Evolutionary conservation across 2,888 invertebrate species (phyloP), one percentile per base, ranked within the genome.

Genomic region (Tupiocoris notatus): DNA sequence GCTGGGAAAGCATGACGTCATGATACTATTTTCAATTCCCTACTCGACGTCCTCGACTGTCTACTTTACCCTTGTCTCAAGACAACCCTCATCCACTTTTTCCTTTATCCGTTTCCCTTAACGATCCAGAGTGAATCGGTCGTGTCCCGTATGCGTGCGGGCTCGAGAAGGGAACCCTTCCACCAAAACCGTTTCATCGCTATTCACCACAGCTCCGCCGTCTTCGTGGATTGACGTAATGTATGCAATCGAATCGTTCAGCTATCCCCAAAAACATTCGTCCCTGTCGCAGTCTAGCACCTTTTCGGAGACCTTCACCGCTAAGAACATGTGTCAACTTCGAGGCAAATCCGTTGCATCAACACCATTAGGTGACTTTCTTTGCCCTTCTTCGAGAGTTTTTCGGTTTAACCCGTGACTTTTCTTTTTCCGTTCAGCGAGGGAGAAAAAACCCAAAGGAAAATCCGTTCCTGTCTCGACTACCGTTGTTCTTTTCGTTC

Each of bases 331-430:
- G 67, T 67, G 67, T 67, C 67, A 67, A 54, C 67, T 67, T 57
- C 57, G 57, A 20, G 22, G 54, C 21, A 59, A 70, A 70, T 70
- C 70, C 70, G 24, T 70, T 59, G 70, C 70, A 70, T 70, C 70
- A 70, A 70, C 70, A 70, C 70, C 61, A 70, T 70, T 70, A 70
- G 61, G 61, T 25, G 70, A 70, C 70, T 70, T 70, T 70, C 22
- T n/a, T 56, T 61, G n/a, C 70, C 17, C 39, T 39, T 39, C 17
- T 39, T 65, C 65, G 2, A 17, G 17, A 20, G 65, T 20, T 39
- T 65, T 67, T 57, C 22, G 20, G 67, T 22, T 67, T 67, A 22
- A 54, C 56, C 21, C 56, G 18, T n/a, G 54, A 57, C 21, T 39
- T 56, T 21, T 22, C 23, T 21, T 67, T 56, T 22, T n/a, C 23